Percentiles rank a stretch among this genome's conserved stretches.
Conservation (phyloP, 2,797 vertebrate species). For the Aldrovandia affinis region DNA sequence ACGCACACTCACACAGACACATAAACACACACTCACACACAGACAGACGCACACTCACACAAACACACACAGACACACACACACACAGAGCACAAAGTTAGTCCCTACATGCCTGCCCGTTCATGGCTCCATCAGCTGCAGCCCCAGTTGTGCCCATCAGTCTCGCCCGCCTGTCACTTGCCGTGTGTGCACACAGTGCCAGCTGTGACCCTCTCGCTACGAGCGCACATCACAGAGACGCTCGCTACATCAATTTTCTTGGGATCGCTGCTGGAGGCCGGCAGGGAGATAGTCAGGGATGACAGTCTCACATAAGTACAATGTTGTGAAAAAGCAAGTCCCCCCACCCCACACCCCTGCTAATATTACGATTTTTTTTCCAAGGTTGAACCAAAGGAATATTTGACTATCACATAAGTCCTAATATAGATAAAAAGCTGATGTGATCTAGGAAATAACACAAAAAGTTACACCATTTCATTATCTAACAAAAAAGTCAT, state of each 20-base stretch:
- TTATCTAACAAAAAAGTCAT: too few relatives aligned
- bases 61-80: background rate
- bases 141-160: slow-evolving; percentile 4
- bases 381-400: too few relatives aligned
- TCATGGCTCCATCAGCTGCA: background rate
- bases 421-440: too few relatives aligned
- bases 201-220: background rate
- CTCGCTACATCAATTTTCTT: background rate
- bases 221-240: background rate
- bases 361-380: too few relatives aligned
- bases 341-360: too few relatives aligned
- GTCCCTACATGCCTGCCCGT: background rate
- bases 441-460: too few relatives aligned
- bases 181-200: background rate
- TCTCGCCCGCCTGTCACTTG: background rate
- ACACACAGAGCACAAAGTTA: background rate
- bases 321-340: too few relatives aligned
- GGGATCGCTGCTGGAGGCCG: background rate
- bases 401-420: too few relatives aligned
- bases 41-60: background rate
- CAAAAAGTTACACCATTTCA: too few relatives aligned
- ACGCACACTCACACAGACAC: background rate
- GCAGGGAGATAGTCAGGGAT: slow-evolving; percentile 11
- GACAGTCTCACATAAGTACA: background rate
- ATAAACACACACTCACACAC: background rate